Conservation (phyloP, 2,113 vertebrate species). For the Tragulus kanchil region DNA sequence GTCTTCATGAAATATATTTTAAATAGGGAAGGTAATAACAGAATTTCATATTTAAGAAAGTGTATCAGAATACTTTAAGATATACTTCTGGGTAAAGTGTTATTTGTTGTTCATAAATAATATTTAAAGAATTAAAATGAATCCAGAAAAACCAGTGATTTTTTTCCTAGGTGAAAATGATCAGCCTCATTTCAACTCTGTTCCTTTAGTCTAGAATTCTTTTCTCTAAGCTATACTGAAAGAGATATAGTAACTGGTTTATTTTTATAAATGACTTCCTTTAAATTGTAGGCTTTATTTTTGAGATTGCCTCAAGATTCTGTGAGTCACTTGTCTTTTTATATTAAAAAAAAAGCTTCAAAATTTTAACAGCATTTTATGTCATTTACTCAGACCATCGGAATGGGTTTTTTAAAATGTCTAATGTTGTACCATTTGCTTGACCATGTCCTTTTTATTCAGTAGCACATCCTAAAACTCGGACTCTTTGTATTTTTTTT, state of each 20-base stretch:
- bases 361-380: slow-evolving; percentile 45
- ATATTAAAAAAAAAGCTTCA: not conserved
- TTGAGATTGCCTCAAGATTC: slow-evolving; percentile 59
- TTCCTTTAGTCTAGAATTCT: not conserved
- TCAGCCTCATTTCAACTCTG: not conserved
- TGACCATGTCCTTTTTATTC: not conserved
- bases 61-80: slow-evolving; percentile 15
- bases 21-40: not conserved
- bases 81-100: not conserved
- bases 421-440: not conserved
- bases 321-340: slow-evolving; percentile 62
- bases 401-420: slow-evolving; percentile 37
- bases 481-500: not conserved
- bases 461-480: slow-evolving; percentile 3
- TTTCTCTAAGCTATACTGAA: slow-evolving; percentile 17
- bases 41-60: not conserved
- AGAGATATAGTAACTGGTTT: slow-evolving; percentile 54
- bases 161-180: slow-evolving; percentile 25
- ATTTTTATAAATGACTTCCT: slow-evolving; percentile 70
- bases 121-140: slow-evolving; percentile 28
- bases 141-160: not conserved
- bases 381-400: slow-evolving; percentile 17
- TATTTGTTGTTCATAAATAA: slow-evolving; percentile 3
- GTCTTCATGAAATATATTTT: not conserved
- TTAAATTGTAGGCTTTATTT: slow-evolving; percentile 62